These are phyloP conservation scores for Drosophila nikananu DNA, from an alignment of 1,140 invertebrate species.

Conservation along the genomic window DNA sequence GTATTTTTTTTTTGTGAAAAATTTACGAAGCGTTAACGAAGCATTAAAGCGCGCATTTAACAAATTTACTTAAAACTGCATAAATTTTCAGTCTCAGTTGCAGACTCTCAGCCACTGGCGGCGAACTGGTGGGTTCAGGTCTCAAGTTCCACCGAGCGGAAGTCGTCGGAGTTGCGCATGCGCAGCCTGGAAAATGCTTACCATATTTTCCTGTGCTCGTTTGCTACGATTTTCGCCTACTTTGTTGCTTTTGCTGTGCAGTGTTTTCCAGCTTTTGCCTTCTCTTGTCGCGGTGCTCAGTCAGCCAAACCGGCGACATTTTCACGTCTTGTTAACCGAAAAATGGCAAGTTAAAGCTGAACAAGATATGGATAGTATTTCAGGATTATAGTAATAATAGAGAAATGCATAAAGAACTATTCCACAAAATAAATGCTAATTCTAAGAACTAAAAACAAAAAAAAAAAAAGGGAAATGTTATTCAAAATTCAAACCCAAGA, in stretches of 20 bases:
- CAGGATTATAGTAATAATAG: not conserved
- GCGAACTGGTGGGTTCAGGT: constrained; percentile 1
- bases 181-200: constrained; percentile 53
- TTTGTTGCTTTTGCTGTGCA: constrained; percentile 21
- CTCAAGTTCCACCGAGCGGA: constrained; percentile 24
- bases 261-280: not conserved
- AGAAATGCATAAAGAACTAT: not conserved
- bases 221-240: constrained; percentile 28
- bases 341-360: not conserved
- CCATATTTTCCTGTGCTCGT: constrained; percentile 34
- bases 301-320: constrained; percentile 61
- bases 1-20: constrained; percentile 68
- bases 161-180: constrained; percentile 65
- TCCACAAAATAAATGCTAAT: not conserved
- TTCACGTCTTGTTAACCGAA: constrained; percentile 66
- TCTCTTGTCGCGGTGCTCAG: constrained; percentile 31
- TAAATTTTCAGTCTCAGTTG: constrained; percentile 67
- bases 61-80: constrained; percentile 85
- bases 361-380: not conserved
- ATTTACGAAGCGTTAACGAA: constrained; percentile 85
- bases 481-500: not conserved
- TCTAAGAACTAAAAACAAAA: not conserved
- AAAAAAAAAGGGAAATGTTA: not conserved
- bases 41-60: constrained; percentile 85
- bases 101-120: not conserved